A percentile compares a stretch with the other conserved stretches of the same genome.
Evolutionary conservation across 2,888 invertebrate species (phyloP).

Genomic region (Temnothorax rugatulus): DNA sequence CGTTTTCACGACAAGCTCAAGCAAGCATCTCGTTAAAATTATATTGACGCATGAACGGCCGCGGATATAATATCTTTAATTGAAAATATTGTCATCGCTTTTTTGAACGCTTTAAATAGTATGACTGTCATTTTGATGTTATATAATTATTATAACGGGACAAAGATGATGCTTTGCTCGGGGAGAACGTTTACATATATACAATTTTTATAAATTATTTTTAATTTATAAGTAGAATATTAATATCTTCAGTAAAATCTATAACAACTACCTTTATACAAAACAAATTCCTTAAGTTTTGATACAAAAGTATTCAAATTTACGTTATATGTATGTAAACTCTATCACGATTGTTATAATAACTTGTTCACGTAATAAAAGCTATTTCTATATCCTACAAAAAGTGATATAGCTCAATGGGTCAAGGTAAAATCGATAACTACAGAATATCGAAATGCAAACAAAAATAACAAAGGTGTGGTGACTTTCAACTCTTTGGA

Average conservation of each 20-base stretch:
- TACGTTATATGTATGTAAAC: neutral
- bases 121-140: neutral
- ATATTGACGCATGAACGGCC: conserved; percentile 2
- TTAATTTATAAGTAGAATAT: neutral
- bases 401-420: conserved; percentile 11
- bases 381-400: conserved; percentile 11
- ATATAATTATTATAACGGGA: neutral
- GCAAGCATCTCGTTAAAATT: conserved; percentile 39
- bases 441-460: neutral
- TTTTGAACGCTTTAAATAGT: neutral
- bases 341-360: neutral
- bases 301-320: neutral
- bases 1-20: conserved; percentile 24
- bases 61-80: conserved; percentile 1
- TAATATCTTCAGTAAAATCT: neutral
- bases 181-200: neutral
- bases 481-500: neutral
- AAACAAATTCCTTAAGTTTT: neutral
- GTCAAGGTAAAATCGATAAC: conserved; percentile 44
- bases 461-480: neutral
- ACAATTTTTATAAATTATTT: neutral
- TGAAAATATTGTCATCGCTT: conserved; percentile 28
- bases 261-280: neutral
- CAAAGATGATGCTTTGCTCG: neutral
- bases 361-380: neutral